Evolutionary conservation across 2,113 vertebrate species (phyloP), one percentile per base, ranked within the genome.

Genomic region (Kobus ellipsiprymnus): DNA sequence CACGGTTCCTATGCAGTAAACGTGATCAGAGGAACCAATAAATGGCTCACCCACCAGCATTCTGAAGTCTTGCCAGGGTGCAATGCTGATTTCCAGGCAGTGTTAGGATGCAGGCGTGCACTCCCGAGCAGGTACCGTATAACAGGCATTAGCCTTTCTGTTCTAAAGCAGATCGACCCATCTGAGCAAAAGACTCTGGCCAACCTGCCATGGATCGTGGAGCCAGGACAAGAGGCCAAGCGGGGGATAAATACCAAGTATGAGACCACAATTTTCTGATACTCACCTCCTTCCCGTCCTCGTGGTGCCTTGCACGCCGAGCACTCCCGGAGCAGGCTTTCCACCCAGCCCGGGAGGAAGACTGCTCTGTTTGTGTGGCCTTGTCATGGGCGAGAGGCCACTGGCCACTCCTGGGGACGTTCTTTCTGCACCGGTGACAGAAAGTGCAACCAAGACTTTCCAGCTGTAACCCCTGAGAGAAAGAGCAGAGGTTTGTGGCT

Each of bases 201-300:
- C 98, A 99, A 99, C 98, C 99, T 99, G 98, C 99, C 99, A 23
- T 99, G 99, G 99, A 99, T 99, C 98, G 99, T 99, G 99, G 99
- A 99, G 99, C 99, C 99, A 62, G 99, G 99, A 98, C 99, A 99
- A 98, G 99, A 99, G 99, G 99, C 99, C 98, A 99, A 99, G 99
- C 99, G 99, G 99, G 99, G 99, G 99, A 99, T 99, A 99, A 99
- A 99, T 99, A 99, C 99, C 99, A 99, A 99, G 99, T 99, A 99
- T 99, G 99, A 99, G 99, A 99, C 99, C 99, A 99, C 99, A 98
- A 99, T 99, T 99, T 99, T 99, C 99, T 99, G 99, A 99, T 99
- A 99, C 99, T 98, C 98, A 98, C 99, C 99, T 99, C 99, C 98
- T 98, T 98, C 99, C 98, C 98, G 99, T 99, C 99, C 99, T 99